Evolutionary conservation across 2,113 vertebrate genomes (phyloP), one percentile per base, ranked within the genome.

Genomic region (Sylvicapra grimmia): DNA sequence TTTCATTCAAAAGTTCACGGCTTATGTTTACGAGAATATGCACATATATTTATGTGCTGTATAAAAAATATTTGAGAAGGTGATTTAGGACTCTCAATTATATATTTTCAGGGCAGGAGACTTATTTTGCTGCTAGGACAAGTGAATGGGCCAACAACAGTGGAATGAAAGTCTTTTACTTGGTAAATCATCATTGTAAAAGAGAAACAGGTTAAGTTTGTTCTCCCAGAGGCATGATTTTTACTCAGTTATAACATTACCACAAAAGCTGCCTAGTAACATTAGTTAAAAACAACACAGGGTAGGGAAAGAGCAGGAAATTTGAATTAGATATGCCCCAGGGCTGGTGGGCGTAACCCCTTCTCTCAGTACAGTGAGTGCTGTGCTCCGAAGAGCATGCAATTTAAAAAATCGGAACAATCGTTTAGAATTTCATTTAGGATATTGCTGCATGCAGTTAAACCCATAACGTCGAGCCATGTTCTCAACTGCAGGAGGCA

Each of bases 211-310:
- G 79, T 95, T 97, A 44, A 85, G 95, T 93, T 94, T 96, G 88
- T 95, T 94, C 75, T 92, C 49, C 44, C 58, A 89, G 49, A 75
- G 56, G 93, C 75, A 86, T 86, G 51, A 84, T 86, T 97, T 96
- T 98, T 89, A 89, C 90, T 96, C 53, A 36, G 79, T 95, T 95
- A 97, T 93, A 94, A 94, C 61, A 96, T 90, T 77, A 90, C 92
- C 90, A 47, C 47, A 47, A 47, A 83, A 97, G 93, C 86, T 96
- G 98, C 98, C 86, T 93, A 90, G 98, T 97, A 98, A 98, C 96
- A 51, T 86, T 79, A 92, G 58, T 94, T 93, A 93, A 53, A 79
- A 94, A 97, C 79, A 97, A 93, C 56, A 72, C 15, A 77, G 87
- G 49, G 58, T 83, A 68, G 72, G 44, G 87, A 94, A 95, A 86